Base-by-base conservation (phyloP, 2,113 vertebrate species). In the Thalassoma bifasciatum region DNA sequence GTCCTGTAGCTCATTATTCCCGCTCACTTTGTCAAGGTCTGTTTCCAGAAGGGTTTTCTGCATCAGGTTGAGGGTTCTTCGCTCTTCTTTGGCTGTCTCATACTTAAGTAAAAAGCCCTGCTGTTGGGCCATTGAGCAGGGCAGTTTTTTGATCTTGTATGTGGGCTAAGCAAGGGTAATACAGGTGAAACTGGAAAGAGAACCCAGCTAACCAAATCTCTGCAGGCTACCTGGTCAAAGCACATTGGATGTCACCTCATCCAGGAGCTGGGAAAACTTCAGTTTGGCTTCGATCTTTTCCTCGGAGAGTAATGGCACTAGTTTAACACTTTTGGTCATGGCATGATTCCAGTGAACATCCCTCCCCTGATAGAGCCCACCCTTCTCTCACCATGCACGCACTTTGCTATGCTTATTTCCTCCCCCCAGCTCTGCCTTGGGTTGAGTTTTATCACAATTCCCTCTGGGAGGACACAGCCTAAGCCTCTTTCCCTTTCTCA, bases 251-350 rank as follows among this genome's bases (percentile, higher is more conserved):
- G 94, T 94, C 75, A 96, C 94, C 81, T 97, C 95, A 75, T 98
- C 95, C 84, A 97, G 89, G 86, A 98, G 96, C 75, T 93, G 93
- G 8, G 96, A 97, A 86, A 97, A 98, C 72, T 92, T 95, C 40
- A 93, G 84, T 83, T 95, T 95, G 86, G 93, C 87, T 81, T 94
- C 79, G 36, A 88, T 92, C 62, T 92, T 93, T 44, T 86, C 76
- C 77, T 93, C 91, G 83, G 92, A 84, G 72, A 92, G 82, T 17
- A 73, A 50, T 58, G 91, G 92, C 30, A 6, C 6, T 1, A 89
- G 53, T 19, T 91, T 91, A 11, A 77, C n/a, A 8, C 61, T 72
- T 26, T 68, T 51, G 9, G 14, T 2, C 10, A 58, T 60, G 14
- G 23, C 36, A 0, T 61, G 42, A 42, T 66, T 83, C 11, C 73